Base-by-base conservation (phyloP, 1,140 invertebrate species). In the Chironomus striatipennis region DNA sequence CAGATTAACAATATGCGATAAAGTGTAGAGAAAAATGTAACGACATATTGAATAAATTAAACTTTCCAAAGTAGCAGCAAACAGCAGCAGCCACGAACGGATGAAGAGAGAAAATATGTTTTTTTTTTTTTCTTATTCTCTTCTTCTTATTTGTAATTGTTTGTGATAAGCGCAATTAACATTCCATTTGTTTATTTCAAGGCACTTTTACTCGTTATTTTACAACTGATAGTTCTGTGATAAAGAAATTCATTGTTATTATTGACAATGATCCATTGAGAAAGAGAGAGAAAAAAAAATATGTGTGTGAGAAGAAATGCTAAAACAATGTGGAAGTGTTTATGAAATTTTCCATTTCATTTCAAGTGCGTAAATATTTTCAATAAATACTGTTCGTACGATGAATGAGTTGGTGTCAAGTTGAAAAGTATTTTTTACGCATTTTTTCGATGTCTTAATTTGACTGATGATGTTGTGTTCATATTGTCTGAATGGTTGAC, bases 121-220 rank as follows among this genome's bases (percentile, higher is more conserved):
- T 34, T 34, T 34, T 34, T 34, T 34, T n/a, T 57, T 57, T 57
- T 57, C 47, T 15, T 57, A n/a, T 57, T 12, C 47, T 57, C 12
- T 57, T 9, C 43, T 47, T 10, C 43, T 47, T 5, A 12, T 57
- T 57, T n/a, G 47, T 57, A 57, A 57, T 57, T 57, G 47, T 57
- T 57, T 57, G 47, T 57, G 47, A 57, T 57, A 57, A 57, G 47
- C 47, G n/a, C 47, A 57, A 57, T 57, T 57, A 57, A 57, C 47
- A 57, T 57, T 57, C 47, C 47, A 57, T 5, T 57, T 12, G 47
- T 57, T 57, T n/a, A n/a, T 57, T n/a, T 57, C 47, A 57, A 34
- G 24, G 24, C 24, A 34, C 24, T 34, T 57, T n/a, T 34, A 34
- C 24, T 34, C 24, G 24, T 34, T 34, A 34, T 5, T 34, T n/a